phyloP scores from a whole-genome alignment of 2,888 invertebrate genomes.

The Protula sp. region DNA sequence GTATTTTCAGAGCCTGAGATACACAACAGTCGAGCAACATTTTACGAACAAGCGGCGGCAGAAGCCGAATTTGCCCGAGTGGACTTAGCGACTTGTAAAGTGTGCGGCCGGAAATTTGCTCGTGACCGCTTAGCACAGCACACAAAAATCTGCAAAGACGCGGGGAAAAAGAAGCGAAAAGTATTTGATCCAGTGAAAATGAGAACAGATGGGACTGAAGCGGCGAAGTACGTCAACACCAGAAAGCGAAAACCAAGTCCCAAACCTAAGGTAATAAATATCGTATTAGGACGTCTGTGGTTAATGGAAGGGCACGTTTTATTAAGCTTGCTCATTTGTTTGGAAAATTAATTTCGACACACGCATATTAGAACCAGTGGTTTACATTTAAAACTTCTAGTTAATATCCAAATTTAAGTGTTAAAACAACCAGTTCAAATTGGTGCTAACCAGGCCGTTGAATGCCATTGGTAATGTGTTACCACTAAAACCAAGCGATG shows the following conservation, averaged over 20 bases:
- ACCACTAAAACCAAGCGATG: too few species aligned
- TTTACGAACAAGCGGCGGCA: slow-evolving; percentile 4
- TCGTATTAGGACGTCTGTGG: too few species aligned
- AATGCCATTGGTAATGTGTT: too few species aligned
- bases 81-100: slow-evolving; percentile 62
- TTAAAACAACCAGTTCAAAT: too few species aligned
- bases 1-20: not conserved
- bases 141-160: slow-evolving; percentile 36
- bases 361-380: too few species aligned
- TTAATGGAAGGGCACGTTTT: too few species aligned
- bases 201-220: slow-evolving; percentile 74
- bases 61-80: slow-evolving; percentile 8
- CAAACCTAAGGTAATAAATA: not conserved
- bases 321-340: too few species aligned
- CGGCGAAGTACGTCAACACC: slow-evolving; percentile 65
- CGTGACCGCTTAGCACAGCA: slow-evolving; percentile 63
- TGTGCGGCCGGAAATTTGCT: slow-evolving; percentile 77
- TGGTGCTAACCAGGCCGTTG: too few species aligned
- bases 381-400: too few species aligned
- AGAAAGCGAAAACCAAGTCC: not conserved
- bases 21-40: slow-evolving; percentile 1
- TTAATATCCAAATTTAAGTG: too few species aligned
- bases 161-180: slow-evolving; percentile 35
- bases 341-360: too few species aligned
- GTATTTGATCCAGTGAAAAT: slow-evolving; percentile 45